Conservation (phyloP, 1,140 invertebrate species). For the Cheumatopsyche charites region DNA sequence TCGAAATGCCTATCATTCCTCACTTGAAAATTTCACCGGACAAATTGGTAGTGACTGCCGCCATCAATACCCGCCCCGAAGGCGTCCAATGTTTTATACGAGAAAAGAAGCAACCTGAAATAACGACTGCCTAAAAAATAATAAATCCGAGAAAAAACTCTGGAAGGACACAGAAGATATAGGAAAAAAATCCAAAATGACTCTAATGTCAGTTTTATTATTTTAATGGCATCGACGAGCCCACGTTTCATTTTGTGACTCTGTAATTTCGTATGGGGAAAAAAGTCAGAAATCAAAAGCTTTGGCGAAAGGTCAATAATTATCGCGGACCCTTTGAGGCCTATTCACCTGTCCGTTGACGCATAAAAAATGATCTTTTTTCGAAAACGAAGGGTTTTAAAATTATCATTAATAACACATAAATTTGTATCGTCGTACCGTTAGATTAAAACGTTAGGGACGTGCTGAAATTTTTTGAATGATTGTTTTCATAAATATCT, state of each 20-base stretch:
- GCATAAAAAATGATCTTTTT: not conserved
- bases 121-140: conserved; percentile 1
- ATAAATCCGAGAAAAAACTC: conserved; percentile 17
- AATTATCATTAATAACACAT: too few species aligned
- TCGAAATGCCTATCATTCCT: conserved; percentile 36
- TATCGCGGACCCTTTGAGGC: conserved; percentile 31
- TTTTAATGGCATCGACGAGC: conserved; percentile 46
- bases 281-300: conserved; percentile 44
- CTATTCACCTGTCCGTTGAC: conserved; percentile 2
- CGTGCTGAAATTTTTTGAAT: not conserved
- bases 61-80: conserved; percentile 27
- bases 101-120: conserved; percentile 20
- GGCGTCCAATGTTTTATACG: conserved; percentile 21
- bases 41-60: conserved; percentile 37
- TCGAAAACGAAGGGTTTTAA: too few species aligned
- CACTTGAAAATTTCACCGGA: conserved; percentile 19
- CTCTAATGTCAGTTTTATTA: conserved; percentile 44
- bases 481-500: too few species aligned
- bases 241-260: conserved; percentile 47
- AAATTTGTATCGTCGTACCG: not conserved
- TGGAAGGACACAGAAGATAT: conserved; percentile 9
- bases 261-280: conserved; percentile 43
- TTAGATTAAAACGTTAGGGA: too few species aligned
- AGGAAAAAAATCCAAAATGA: conserved; percentile 8
- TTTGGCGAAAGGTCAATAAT: conserved; percentile 45